These are phyloP conservation scores for Eriosoma lanigerum DNA, from an alignment of 1,140 invertebrate genomes.

Conservation along the genomic window DNA sequence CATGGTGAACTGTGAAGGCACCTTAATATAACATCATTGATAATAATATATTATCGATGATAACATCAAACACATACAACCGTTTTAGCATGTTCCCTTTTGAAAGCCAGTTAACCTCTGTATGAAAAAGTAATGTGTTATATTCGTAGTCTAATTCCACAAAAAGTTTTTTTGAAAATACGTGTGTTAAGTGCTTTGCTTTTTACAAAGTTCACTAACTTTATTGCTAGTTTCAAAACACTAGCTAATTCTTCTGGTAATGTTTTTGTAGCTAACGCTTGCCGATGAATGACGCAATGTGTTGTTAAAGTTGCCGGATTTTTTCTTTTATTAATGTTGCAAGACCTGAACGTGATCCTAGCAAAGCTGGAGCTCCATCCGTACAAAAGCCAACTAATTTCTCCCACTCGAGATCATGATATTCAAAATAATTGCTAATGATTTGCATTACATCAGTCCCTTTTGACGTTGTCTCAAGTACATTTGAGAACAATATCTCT, in stretches of 20 bases:
- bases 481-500: too few species aligned
- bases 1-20: too few species aligned
- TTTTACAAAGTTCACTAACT: constrained; percentile 12
- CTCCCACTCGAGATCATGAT: too few species aligned
- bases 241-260: constrained; percentile 54
- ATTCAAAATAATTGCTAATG: too few species aligned
- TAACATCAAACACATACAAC: too few species aligned
- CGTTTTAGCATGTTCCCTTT: constrained; percentile 17
- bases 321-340: constrained; percentile 56
- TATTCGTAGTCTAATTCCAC: constrained; percentile 4
- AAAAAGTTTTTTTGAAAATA: constrained; percentile 20
- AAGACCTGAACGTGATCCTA: too few species aligned
- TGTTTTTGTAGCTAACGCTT: constrained; percentile 54
- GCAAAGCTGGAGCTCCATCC: too few species aligned
- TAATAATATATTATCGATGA: too few species aligned
- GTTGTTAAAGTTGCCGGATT: constrained; percentile 54
- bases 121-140: constrained; percentile 16
- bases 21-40: too few species aligned
- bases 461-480: too few species aligned
- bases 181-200: background rate
- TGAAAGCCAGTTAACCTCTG: constrained; percentile 1
- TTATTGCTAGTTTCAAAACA: constrained; percentile 55
- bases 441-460: too few species aligned
- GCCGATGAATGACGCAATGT: constrained; percentile 56
- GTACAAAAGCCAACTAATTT: too few species aligned